Percentiles rank a stretch among this genome's conserved stretches.
Evolutionary conservation across 2,113 vertebrate genomes (phyloP).

Genomic region (Oreochromis tanganicae): DNA sequence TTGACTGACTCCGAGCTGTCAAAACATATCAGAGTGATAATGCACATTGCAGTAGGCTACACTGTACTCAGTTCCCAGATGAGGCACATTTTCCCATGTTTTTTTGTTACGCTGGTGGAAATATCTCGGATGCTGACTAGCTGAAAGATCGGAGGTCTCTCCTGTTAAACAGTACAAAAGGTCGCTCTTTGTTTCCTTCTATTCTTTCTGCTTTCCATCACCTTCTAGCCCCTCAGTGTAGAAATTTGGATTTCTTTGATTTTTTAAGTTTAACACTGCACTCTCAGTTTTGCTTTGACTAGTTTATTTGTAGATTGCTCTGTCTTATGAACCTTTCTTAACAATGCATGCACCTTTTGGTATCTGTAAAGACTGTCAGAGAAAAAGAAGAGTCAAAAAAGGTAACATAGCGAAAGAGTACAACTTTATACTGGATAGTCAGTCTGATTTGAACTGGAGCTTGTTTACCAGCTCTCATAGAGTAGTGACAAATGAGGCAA

Average conservation of each 20-base stretch:
- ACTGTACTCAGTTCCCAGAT: background rate
- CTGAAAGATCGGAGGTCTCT: background rate
- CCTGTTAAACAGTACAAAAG: background rate
- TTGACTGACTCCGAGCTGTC: constrained; percentile 44
- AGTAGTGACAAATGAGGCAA: constrained; percentile 37
- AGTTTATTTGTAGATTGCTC: background rate
- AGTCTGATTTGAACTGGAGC: background rate
- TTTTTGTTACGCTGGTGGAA: background rate
- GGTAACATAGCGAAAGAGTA: background rate
- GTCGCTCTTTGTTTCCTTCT: background rate
- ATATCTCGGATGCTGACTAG: background rate
- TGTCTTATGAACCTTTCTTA: background rate
- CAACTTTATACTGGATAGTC: background rate
- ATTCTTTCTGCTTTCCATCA: background rate
- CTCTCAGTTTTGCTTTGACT: background rate
- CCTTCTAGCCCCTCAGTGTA: background rate
- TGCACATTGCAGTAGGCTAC: background rate
- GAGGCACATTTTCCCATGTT: background rate
- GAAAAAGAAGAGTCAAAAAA: background rate
- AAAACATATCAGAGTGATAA: constrained; percentile 37
- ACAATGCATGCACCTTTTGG: background rate
- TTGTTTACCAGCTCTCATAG: background rate
- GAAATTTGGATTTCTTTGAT: background rate
- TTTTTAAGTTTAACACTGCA: background rate
- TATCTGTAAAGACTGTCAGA: background rate